Conservation (phyloP, 2,888 invertebrate genomes). For the Phortica okadai region DNA sequence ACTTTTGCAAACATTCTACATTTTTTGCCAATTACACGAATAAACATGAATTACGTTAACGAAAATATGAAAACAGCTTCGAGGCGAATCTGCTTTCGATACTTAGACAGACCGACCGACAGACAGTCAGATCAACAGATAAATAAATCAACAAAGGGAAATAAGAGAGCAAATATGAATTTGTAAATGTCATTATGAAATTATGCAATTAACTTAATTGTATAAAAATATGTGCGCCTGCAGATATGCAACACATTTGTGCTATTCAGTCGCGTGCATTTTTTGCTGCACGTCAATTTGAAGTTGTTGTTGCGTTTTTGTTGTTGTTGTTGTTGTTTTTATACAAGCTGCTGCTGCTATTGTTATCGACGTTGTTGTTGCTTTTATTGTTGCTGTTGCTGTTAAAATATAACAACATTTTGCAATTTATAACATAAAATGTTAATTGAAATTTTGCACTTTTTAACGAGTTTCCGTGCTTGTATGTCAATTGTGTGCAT, state of each 20-base stretch:
- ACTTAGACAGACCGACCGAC: too few species aligned
- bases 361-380: constrained; percentile 28
- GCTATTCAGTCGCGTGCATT: background rate
- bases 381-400: constrained; percentile 16
- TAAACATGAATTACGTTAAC: too few species aligned
- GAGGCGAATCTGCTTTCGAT: too few species aligned
- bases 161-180: background rate
- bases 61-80: too few species aligned
- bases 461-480: constrained; percentile 54
- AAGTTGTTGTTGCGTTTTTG: background rate
- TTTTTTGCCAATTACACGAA: too few species aligned
- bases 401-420: constrained; percentile 49
- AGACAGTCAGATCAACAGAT: background rate
- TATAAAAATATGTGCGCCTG: constrained; percentile 52
- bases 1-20: too few species aligned
- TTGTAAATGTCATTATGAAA: constrained; percentile 14
- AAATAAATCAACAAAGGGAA: background rate
- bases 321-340: constrained; percentile 34
- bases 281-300: background rate
- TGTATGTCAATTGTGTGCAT: background rate
- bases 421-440: constrained; percentile 68
- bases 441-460: constrained; percentile 66
- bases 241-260: constrained; percentile 36
- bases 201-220: constrained; percentile 63
- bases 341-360: background rate